Evolutionary conservation across 2,113 vertebrate genomes (phyloP).

Genomic region (Peromyscus californicus): DNA sequence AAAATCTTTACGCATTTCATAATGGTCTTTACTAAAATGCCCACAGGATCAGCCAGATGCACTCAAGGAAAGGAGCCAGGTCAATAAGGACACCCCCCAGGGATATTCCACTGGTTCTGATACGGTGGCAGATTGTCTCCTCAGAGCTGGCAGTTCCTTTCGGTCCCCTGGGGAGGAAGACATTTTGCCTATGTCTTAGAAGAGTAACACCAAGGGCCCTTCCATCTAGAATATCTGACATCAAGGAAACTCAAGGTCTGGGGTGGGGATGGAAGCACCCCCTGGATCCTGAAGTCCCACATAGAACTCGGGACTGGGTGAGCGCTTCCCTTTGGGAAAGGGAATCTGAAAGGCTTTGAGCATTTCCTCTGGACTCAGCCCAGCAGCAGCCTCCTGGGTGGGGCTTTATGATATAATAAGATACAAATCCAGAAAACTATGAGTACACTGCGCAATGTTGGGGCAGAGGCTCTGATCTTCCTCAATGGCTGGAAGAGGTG

Average conservation of each 20-base stretch:
- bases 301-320: no score
- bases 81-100: background rate
- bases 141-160: background rate
- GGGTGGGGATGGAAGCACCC: rapidly evolving
- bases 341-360: background rate
- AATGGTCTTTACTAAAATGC: background rate
- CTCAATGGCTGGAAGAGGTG: background rate
- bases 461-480: background rate
- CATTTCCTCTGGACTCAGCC: background rate
- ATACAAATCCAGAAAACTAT: background rate
- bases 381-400: background rate
- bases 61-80: background rate
- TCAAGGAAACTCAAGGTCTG: background rate
- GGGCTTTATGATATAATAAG: background rate
- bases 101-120: rapidly evolving
- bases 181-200: background rate
- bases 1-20: background rate
- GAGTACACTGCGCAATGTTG: background rate
- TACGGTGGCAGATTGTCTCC: background rate
- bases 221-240: background rate
- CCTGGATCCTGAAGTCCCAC: background rate
- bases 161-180: background rate
- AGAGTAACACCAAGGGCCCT: background rate
- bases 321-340: background rate
- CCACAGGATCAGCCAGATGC: rapidly evolving